These are phyloP conservation scores for Drosophila santomea DNA, from an alignment of 1,140 invertebrate species.

Conservation along the genomic window DNA sequence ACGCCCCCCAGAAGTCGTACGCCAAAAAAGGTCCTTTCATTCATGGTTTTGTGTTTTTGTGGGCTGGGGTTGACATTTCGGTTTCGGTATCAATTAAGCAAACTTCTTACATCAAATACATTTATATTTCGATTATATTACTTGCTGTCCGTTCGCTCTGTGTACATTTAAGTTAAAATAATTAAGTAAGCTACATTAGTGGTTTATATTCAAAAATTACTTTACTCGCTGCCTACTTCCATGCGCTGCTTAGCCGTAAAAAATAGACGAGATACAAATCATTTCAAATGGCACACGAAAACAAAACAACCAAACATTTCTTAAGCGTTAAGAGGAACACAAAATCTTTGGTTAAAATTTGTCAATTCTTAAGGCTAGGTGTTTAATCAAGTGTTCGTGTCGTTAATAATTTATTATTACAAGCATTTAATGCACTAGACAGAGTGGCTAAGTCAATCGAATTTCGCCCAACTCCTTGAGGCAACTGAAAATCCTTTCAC, in stretches of 20 bases:
- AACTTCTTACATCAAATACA: slow-evolving; percentile 80
- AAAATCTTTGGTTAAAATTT: slow-evolving; percentile 74
- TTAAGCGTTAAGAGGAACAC: slow-evolving; percentile 59
- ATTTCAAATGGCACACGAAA: slow-evolving; percentile 10
- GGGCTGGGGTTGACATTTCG: slow-evolving; percentile 48
- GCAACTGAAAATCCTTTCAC: slow-evolving; percentile 34
- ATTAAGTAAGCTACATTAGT: slow-evolving; percentile 79
- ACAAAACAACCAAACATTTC: slow-evolving; percentile 23
- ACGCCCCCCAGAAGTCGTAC: slow-evolving; percentile 4
- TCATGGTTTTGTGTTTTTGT: slow-evolving; percentile 28
- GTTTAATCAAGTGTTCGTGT: slow-evolving; percentile 33
- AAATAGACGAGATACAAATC: background rate
- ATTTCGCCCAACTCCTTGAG: slow-evolving; percentile 42
- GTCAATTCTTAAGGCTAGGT: slow-evolving; percentile 54
- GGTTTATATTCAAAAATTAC: slow-evolving; percentile 74
- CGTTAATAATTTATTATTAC: slow-evolving; percentile 50
- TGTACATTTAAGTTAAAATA: slow-evolving; percentile 80
- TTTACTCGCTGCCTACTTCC: slow-evolving; percentile 64
- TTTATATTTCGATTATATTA: slow-evolving; percentile 71
- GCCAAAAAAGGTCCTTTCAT: slow-evolving; percentile 4
- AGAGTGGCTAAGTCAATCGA: slow-evolving; percentile 65
- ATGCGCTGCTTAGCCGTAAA: slow-evolving; percentile 34
- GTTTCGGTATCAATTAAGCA: slow-evolving; percentile 69
- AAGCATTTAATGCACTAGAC: slow-evolving; percentile 74
- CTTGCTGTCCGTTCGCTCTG: slow-evolving; percentile 41